Evolutionary conservation across 2,113 vertebrate species (phyloP), one percentile per base, ranked within the genome.

Genomic region (Vulpes ferrilata): DNA sequence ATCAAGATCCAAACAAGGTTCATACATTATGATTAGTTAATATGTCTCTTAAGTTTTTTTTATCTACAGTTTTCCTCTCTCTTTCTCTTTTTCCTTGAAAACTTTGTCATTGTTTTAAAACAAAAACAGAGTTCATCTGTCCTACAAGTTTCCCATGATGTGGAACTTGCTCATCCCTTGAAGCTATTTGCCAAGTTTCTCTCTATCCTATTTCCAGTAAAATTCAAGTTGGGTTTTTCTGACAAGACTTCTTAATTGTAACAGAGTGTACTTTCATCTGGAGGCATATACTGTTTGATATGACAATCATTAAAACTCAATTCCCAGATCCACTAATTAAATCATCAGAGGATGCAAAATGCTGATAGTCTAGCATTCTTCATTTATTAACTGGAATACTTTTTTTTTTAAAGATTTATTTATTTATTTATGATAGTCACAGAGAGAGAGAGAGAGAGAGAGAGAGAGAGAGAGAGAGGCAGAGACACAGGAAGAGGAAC

Each of bases 1-100:
- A 67, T 88, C 48, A 79, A 20, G 16, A 85, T 62, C 65, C 55
- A 38, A 92, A 88, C n/a, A 95, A 85, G n/a, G 16, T 69, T 91
- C 84, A 48, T 48, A 59, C 11, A 86, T 43, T 48, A 30, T 67
- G 35, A 67, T 19, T 88, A 53, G 51, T 22, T 88, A 22, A 62
- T 55, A 53, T 25, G 6, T 86, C 35, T 64, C 51, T 71, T 23
- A 38, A 76, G 15, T 81, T 65, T 93, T 51, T 88, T 95, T 67
- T 55, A 88, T 82, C 32, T 38, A 62, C n/a, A 53, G 25, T 38
- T 69, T 92, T 25, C 32, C 88, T 60, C 78, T 79, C 48, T 86
- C 38, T 74, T 22, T 82, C 48, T 81, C 35, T 69, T 69, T 35
- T 79, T 74, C 35, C 38, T 74, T 74, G 23, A 96, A 88, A 86